Base-by-base conservation (phyloP, 2,888 invertebrate genomes). In the Odontocolon sp. region DNA sequence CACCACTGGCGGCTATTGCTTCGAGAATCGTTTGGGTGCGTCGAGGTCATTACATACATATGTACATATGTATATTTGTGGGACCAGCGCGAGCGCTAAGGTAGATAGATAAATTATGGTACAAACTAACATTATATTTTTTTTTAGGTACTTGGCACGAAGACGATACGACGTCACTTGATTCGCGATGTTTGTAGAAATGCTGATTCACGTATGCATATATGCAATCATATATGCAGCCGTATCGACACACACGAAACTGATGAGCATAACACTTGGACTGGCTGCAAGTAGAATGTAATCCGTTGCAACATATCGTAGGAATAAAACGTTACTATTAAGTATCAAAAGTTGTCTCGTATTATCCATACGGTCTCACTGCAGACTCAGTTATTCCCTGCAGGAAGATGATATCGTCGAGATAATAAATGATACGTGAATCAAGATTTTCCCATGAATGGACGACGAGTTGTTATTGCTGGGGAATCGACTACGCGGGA, bases 401-500 rank as follows among this genome's bases (percentile, higher is more conserved):
- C 36, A 47, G 45, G 31, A 45, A 76, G 76, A 77, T 68, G 33
- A 40, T 71, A 67, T 71, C 76, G 56, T 36, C 67, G 71, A 38
- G 57, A 63, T 67, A 71, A 71, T 47, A 36, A 47, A 47, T 33
- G 52, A 26, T 33, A 33, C 28, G 59, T 0, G 69, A 47, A 71
- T 71, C 71, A 61, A 71, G 66, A 66, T 70, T 76, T 76, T 61
- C 52, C 54, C 59, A 47, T 71, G 71, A 56, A 71, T 56, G 63
- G 40, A 77, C 71, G 63, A 71, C 71, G 56, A 71, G 64, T 67
- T 38, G 61, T 59, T 54, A 64, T 57, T 63, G 47, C 61, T 40
- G 33, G 40, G 47, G 8, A 28, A 38, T 52, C 45, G 50, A 33
- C 9, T 45, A 2, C 14, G 28, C 16, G 8, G 14, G 3, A 47